Percentiles rank a stretch among this genome's conserved stretches.
phyloP scores from a whole-genome alignment of 1,140 invertebrate species.

The Drosophila quadrilineata region DNA sequence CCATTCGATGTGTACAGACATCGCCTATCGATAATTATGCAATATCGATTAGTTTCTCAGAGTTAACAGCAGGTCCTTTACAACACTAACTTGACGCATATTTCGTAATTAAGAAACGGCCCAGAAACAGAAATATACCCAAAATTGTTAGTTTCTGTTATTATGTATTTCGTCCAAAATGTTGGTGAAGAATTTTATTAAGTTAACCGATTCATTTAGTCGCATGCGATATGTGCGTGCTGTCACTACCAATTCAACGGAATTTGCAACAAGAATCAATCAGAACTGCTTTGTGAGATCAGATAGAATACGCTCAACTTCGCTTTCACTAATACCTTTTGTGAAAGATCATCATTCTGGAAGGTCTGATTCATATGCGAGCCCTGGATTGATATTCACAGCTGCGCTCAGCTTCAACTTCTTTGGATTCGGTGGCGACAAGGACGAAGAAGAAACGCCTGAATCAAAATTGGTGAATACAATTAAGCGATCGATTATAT shows the following conservation, averaged over 20 bases:
- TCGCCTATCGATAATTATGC: neutral
- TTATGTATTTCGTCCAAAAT: conserved; percentile 53
- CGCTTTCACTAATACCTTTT: too few relatives aligned
- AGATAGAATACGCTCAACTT: conserved; percentile 8
- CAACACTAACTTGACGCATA: conserved; percentile 51
- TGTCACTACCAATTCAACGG: conserved; percentile 2
- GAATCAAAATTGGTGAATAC: conserved; percentile 87
- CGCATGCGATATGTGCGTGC: conserved; percentile 20
- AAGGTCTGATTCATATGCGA: neutral
- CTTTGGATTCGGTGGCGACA: conserved; percentile 28
- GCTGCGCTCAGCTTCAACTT: conserved; percentile 48
- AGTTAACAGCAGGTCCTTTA: conserved; percentile 1
- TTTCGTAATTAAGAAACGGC: conserved; percentile 53
- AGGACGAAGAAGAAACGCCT: conserved; percentile 81
- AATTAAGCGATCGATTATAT: conserved; percentile 88
- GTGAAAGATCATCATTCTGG: neutral
- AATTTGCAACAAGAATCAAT: conserved; percentile 8
- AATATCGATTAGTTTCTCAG: neutral
- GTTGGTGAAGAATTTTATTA: conserved; percentile 51
- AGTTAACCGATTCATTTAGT: conserved; percentile 31
- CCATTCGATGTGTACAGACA: neutral
- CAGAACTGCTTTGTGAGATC: neutral
- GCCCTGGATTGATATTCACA: conserved; percentile 35
- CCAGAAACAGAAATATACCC: neutral
- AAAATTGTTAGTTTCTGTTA: conserved; percentile 18